Evolutionary conservation across 2,797 vertebrate genomes (phyloP).

Genomic region (Kryptopterus vitreolus): DNA sequence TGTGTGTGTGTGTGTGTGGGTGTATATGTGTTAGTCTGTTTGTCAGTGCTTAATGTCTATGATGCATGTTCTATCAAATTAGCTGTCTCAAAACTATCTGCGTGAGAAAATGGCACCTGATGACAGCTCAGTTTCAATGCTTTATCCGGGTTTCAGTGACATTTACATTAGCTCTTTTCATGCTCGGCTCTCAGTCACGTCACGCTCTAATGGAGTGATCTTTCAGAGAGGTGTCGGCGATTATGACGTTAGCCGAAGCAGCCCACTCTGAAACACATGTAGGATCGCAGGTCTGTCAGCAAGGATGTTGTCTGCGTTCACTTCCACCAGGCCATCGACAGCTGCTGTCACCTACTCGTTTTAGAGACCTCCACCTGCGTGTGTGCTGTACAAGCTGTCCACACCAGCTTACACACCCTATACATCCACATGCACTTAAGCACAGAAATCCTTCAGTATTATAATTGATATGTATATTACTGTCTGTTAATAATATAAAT

Average conservation of each 20-base stretch:
- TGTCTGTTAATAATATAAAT: slow-evolving; percentile 8
- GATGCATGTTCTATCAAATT: slow-evolving; percentile 41
- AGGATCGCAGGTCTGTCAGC: slow-evolving; percentile 70
- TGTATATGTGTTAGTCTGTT: not conserved
- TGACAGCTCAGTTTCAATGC: slow-evolving; percentile 48
- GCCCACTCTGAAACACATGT: slow-evolving; percentile 56
- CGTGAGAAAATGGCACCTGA: slow-evolving; percentile 44
- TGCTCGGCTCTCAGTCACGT: slow-evolving; percentile 52
- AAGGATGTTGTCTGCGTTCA: slow-evolving; percentile 69
- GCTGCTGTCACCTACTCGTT: slow-evolving; percentile 74
- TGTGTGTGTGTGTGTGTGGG: too few species aligned
- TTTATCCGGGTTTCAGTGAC: slow-evolving; percentile 38
- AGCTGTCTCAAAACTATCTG: slow-evolving; percentile 46
- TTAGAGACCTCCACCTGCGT: slow-evolving; percentile 71
- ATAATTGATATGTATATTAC: slow-evolving; percentile 25
- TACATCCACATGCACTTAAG: slow-evolving; percentile 27
- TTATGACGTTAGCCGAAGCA: slow-evolving; percentile 55
- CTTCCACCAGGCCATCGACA: slow-evolving; percentile 70
- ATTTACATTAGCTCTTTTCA: slow-evolving; percentile 47
- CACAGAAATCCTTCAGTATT: slow-evolving; percentile 24
- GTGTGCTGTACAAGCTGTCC: slow-evolving; percentile 52
- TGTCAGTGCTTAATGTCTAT: slow-evolving; percentile 19
- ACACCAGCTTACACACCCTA: slow-evolving; percentile 59
- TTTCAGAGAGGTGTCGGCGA: slow-evolving; percentile 51
- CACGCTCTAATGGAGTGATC: slow-evolving; percentile 53